Conservation (phyloP, 2,888 invertebrate genomes). For the Dione vanillae region DNA sequence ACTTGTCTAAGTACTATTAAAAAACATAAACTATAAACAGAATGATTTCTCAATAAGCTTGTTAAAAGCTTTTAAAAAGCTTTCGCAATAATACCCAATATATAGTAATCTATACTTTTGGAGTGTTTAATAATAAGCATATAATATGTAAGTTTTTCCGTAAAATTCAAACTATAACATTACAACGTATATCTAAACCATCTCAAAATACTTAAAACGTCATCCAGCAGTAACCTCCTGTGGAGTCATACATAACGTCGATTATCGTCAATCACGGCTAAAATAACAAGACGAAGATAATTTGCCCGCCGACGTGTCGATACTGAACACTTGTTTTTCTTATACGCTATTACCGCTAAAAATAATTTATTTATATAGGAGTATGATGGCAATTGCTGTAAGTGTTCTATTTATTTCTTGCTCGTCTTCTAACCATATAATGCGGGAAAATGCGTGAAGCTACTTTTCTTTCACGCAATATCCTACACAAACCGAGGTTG, state of each 20-base stretch:
- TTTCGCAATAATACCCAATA: no score
- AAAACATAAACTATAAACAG: no score
- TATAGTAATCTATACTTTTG: no score
- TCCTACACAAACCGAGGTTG: no score
- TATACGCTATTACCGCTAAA: conserved; percentile 50
- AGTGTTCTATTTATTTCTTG: conserved; percentile 43
- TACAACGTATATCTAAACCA: conserved; percentile 9
- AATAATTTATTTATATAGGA: conserved; percentile 48
- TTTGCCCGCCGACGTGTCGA: conserved; percentile 53
- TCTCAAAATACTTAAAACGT: conserved; percentile 40
- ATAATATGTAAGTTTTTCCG: background rate
- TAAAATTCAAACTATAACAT: conserved; percentile 3
- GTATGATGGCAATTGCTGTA: conserved; percentile 36
- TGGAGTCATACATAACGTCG: conserved; percentile 40
- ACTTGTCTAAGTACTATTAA: no score
- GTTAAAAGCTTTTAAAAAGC: no score
- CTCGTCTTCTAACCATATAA: no score
- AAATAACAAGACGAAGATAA: conserved; percentile 51
- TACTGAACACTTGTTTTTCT: conserved; percentile 68
- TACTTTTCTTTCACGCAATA: background rate
- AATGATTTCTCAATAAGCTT: no score
- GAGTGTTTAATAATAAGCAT: no score
- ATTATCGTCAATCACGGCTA: conserved; percentile 50
- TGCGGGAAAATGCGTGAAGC: no score
- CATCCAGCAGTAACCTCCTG: conserved; percentile 31